A percentile compares a stretch with the other conserved stretches of the same genome.
phyloP scores from a whole-genome alignment of 2,113 vertebrate species.

The Bos javanicus region DNA sequence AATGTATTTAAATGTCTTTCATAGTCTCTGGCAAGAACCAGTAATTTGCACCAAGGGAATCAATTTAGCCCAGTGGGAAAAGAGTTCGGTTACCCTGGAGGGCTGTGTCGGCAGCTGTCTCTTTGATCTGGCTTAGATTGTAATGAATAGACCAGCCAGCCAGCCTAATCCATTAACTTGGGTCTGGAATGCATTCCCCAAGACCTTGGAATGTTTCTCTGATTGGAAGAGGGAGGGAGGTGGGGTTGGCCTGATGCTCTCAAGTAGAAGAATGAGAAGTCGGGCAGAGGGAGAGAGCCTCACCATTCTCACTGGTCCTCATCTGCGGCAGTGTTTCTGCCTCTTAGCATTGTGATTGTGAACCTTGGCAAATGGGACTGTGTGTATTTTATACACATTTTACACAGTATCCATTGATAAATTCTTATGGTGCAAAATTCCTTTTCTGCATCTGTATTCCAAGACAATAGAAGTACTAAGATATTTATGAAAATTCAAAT shows the following conservation, averaged over 20 bases:
- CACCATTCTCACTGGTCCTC: accelerated
- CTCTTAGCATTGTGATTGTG: neutral
- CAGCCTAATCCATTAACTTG: neutral
- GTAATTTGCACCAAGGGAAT: neutral
- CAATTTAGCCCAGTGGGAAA: neutral
- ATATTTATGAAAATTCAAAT: neutral
- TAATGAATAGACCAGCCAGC: neutral
- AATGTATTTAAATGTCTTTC: neutral
- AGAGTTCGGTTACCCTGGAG: neutral
- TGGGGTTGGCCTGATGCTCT: neutral
- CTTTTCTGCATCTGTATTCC: neutral
- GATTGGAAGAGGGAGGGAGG: neutral
- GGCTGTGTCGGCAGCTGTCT: neutral
- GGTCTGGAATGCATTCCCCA: neutral
- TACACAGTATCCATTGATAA: neutral
- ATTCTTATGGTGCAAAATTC: neutral
- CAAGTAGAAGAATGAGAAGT: neutral
- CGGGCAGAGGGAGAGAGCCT: neutral
- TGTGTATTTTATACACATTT: neutral
- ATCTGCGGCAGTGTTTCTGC: neutral
- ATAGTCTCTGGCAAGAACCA: neutral
- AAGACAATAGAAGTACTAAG: neutral
- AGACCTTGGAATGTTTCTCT: neutral
- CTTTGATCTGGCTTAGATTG: neutral
- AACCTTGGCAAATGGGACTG: neutral